These are phyloP conservation scores for Grus americana DNA, from an alignment of 2,113 vertebrate species.

Conservation along the genomic window DNA sequence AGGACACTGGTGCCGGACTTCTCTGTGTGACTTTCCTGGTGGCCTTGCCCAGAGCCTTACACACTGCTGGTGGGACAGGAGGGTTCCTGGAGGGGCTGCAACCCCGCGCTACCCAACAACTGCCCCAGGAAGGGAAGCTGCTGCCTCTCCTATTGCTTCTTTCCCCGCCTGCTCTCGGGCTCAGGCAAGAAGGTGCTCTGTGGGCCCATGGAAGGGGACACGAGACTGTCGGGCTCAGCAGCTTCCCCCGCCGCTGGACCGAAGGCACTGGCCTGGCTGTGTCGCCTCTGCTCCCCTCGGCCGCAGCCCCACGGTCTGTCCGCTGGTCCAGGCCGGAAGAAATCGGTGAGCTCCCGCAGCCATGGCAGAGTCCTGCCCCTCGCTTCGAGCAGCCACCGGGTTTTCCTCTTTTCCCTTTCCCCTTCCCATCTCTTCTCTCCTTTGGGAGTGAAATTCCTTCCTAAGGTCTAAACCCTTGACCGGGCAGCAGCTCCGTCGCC, in stretches of 20 bases:
- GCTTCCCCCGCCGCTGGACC: background rate
- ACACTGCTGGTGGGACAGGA: background rate
- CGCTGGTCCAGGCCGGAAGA: background rate
- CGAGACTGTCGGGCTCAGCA: background rate
- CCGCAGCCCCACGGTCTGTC: fast-evolving
- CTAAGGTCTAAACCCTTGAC: background rate
- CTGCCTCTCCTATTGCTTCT: background rate
- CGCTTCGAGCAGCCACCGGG: fast-evolving
- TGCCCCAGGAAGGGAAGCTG: background rate
- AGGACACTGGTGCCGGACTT: background rate
- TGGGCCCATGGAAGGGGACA: background rate
- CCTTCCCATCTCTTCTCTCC: too few relatives aligned
- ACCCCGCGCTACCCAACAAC: background rate
- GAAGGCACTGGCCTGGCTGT: background rate
- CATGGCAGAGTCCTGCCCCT: background rate
- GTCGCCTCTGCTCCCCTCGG: background rate
- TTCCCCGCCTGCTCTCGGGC: background rate
- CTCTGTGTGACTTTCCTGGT: background rate
- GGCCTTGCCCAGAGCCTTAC: background rate
- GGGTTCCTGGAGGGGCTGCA: background rate
- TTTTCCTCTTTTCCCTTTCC: background rate
- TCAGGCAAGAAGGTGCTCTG: background rate
- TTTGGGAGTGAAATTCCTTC: background rate
- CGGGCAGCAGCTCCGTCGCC: fast-evolving
- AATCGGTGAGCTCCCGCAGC: background rate